Evolutionary conservation across 2,797 vertebrate genomes (phyloP), one percentile per base, ranked within the genome.

Genomic region (Alcedo atthis): DNA sequence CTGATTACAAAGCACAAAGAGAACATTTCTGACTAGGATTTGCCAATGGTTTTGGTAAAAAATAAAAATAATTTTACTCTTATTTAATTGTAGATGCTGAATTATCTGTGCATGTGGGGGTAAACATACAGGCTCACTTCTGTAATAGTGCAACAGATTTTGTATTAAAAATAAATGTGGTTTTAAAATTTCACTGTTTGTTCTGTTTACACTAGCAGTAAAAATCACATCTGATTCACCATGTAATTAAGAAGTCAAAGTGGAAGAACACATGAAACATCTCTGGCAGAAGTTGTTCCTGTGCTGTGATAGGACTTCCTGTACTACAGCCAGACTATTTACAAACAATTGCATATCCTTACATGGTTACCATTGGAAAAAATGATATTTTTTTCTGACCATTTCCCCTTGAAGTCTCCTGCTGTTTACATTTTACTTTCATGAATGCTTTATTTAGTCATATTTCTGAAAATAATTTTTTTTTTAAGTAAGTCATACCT

Each of bases 81-180:
- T 96, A 89, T 79, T 59, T 93, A 97, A 96, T 77, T 94, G 94
- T 96, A 98, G 97, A 97, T 97, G 96, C 97, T 96, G 95, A 97
- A 97, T 95, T 97, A 97, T 95, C 96, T 97, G 98, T 98, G 98
- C 97, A 98, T 98, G 98, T 93, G 95, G 92, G 96, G 94, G 96
- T 97, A 97, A 97, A 96, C 96, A 96, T 97, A 95, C 78, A 81
- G 97, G 97, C 95, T 93, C 97, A 97, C 96, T 96, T 97, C 97
- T 98, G 97, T 97, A 97, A 98, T 98, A 97, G 97, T 98, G 96
- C 97, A 98, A 98, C 97, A 97, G 97, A 96, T 98, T 99, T 99
- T 98, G 97, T 98, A 98, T 98, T 98, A 97, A 98, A 98, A 99
- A 98, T 98, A 98, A 99, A 99, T 98, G 98, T 99, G 97, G 96